phyloP scores from a whole-genome alignment of 1,140 invertebrate genomes.

The Plectus sambesii region DNA sequence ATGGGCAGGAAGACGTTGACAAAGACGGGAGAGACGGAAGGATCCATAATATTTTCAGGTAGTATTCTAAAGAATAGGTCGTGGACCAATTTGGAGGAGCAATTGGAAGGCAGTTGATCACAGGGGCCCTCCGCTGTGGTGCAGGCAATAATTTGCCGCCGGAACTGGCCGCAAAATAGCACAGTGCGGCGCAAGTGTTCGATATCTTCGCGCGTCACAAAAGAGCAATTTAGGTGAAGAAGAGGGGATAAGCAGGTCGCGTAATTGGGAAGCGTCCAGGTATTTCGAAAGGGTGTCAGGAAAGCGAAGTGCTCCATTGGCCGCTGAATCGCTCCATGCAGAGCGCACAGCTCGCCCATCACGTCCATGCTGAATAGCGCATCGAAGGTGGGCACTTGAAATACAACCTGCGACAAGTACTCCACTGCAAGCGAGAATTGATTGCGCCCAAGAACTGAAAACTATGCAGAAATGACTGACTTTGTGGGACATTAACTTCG shows the following conservation, averaged over 20 bases:
- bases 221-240: slow-evolving; percentile 33
- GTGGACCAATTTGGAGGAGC: slow-evolving; percentile 39
- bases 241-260: slow-evolving; percentile 35
- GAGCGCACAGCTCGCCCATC: slow-evolving; percentile 32
- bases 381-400: slow-evolving; percentile 30
- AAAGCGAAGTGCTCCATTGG: slow-evolving; percentile 29
- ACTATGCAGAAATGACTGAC: too few relatives aligned
- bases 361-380: slow-evolving; percentile 28
- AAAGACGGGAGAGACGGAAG: slow-evolving; percentile 26
- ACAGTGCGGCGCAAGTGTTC: slow-evolving; percentile 5
- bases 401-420: slow-evolving; percentile 37
- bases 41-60: slow-evolving; percentile 35
- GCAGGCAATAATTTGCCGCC: slow-evolving; percentile 12
- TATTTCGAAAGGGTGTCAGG: slow-evolving; percentile 35
- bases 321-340: slow-evolving; percentile 27
- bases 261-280: slow-evolving; percentile 38
- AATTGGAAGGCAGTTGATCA: slow-evolving; percentile 30
- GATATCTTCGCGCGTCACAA: slow-evolving; percentile 18
- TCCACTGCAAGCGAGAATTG: slow-evolving; percentile 44
- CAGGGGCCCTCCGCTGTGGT: slow-evolving; percentile 3
- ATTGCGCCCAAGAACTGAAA: too few relatives aligned
- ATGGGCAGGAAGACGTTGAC: slow-evolving; percentile 41
- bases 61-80: slow-evolving; percentile 44
- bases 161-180: slow-evolving; percentile 7
- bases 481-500: too few relatives aligned